A percentile compares a stretch with the other conserved stretches of the same genome.
phyloP scores from a whole-genome alignment of 2,113 vertebrate genomes.

The Dasyprocta punctata region DNA sequence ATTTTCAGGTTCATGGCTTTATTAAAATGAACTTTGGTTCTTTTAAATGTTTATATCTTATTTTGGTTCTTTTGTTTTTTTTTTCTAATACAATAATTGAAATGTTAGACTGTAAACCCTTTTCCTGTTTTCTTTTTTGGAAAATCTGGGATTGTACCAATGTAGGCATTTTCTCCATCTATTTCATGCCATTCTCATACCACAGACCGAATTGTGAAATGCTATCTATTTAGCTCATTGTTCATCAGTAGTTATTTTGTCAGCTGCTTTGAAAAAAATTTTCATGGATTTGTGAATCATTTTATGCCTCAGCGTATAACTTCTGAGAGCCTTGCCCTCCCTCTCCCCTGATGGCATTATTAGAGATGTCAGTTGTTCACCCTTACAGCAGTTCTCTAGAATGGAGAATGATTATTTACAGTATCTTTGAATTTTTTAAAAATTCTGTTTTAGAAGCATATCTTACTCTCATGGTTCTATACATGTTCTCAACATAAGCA shows the following conservation, averaged over 20 bases:
- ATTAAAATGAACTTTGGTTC: constrained; percentile 57
- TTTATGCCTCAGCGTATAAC: constrained; percentile 55
- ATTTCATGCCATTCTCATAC: constrained; percentile 77
- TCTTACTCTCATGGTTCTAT: constrained; percentile 50
- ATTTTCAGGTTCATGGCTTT: constrained; percentile 64
- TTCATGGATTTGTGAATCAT: constrained; percentile 52
- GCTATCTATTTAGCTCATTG: constrained; percentile 58
- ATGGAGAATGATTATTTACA: constrained; percentile 59
- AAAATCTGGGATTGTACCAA: constrained; percentile 65
- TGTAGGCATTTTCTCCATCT: constrained; percentile 41
- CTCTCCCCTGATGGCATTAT: constrained; percentile 48
- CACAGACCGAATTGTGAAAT: constrained; percentile 75
- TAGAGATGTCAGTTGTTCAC: constrained; percentile 66
- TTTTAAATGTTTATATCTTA: constrained; percentile 54
- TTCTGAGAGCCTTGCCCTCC: constrained; percentile 67
- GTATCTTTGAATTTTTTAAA: constrained; percentile 43
- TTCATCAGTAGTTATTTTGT: constrained; percentile 51
- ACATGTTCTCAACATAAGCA: constrained; percentile 76
- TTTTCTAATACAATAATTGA: constrained; percentile 60
- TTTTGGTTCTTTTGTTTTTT: constrained; percentile 64
- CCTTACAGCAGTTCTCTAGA: constrained; percentile 53
- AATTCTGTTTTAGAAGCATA: constrained; percentile 72
- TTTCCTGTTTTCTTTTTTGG: constrained; percentile 13
- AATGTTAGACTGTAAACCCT: constrained; percentile 57
- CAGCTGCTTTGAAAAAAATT: constrained; percentile 54